These are phyloP conservation scores for Malurus elegans DNA, from an alignment of 2,113 vertebrate genomes.

Conservation along the genomic window DNA sequence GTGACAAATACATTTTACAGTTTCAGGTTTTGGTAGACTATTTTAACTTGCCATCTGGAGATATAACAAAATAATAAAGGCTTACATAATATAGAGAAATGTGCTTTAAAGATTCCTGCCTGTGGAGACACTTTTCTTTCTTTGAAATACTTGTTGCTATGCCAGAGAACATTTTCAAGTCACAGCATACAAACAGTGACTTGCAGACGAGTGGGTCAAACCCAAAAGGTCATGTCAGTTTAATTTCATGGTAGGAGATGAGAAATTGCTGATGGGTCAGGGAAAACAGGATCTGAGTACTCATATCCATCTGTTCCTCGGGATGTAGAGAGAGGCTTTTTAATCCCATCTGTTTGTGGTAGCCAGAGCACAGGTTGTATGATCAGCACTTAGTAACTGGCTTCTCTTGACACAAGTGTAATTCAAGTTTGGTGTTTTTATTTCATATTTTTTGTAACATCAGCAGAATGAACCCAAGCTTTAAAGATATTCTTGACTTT, in stretches of 20 bases:
- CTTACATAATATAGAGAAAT: background rate
- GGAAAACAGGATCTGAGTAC: background rate
- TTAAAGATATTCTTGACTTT: constrained; percentile 19
- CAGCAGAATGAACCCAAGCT: constrained; percentile 18
- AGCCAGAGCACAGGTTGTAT: background rate
- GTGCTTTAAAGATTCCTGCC: background rate
- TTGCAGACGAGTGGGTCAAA: background rate
- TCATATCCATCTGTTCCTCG: background rate
- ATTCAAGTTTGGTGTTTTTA: background rate
- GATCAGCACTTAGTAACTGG: background rate
- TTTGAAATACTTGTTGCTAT: background rate
- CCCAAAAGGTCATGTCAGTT: background rate
- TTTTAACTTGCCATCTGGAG: background rate
- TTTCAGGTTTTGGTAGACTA: background rate
- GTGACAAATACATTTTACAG: background rate
- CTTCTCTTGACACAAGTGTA: background rate
- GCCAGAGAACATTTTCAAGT: background rate
- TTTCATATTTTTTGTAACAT: background rate
- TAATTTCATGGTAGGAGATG: constrained; percentile 17
- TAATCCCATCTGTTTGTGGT: constrained; percentile 19
- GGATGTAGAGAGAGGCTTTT: background rate
- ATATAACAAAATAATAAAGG: background rate
- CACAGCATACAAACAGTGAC: background rate
- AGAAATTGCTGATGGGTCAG: constrained; percentile 31
- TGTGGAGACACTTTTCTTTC: background rate